These are phyloP conservation scores for Oreortyx pictus DNA, from an alignment of 2,797 vertebrate genomes.

Conservation along the genomic window DNA sequence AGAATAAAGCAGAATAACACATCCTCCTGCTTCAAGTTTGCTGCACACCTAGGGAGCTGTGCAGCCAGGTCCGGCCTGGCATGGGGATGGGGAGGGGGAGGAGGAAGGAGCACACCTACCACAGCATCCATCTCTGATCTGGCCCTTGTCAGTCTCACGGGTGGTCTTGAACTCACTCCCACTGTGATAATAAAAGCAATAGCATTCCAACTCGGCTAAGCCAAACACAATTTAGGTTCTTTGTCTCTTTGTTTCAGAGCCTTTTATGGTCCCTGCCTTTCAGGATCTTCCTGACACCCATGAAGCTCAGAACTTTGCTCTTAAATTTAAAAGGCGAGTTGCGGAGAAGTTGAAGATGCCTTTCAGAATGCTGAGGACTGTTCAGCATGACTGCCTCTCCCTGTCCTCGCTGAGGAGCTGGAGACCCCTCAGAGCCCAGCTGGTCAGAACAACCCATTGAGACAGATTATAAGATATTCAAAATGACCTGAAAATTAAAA, in stretches of 20 bases:
- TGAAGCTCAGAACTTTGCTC: background rate
- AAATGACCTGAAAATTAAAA: background rate
- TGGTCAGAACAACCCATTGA: background rate
- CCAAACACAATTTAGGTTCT: background rate
- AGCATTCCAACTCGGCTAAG: background rate
- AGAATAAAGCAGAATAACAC: background rate
- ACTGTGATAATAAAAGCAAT: background rate
- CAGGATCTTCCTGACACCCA: background rate
- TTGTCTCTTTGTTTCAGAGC: background rate
- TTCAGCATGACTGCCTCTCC: background rate
- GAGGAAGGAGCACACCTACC: background rate
- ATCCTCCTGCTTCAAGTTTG: background rate
- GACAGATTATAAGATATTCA: background rate
- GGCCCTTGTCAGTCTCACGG: background rate
- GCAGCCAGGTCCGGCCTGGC: background rate
- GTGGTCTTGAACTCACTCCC: background rate
- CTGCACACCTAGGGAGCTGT: background rate
- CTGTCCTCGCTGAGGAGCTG: rapidly evolving
- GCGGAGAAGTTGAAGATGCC: background rate
- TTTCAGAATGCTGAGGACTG: background rate
- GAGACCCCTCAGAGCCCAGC: background rate
- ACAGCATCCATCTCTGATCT: background rate
- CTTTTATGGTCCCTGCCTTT: background rate
- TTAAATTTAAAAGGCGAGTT: background rate
- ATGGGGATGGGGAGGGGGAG: background rate